Base-by-base conservation (phyloP, 1,140 invertebrate species). In the Drosophila elegans region DNA sequence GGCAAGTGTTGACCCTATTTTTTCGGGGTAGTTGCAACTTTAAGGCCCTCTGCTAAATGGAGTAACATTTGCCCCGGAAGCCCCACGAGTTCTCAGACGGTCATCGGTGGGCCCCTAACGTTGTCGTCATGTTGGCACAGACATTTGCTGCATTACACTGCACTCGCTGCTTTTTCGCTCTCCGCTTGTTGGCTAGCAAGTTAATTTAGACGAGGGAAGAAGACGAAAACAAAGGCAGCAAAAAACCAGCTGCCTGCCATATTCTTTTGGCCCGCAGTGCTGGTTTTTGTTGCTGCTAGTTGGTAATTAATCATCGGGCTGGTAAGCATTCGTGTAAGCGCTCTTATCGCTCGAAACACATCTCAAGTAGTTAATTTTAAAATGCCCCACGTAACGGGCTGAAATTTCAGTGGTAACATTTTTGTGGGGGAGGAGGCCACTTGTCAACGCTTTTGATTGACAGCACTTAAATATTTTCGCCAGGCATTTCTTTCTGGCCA, bases 251-350 rank as follows among this genome's bases (percentile, higher is more conserved):
- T 88, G 83, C 84, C 83, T 76, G 78, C 78, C 82, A 85, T 85
- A 81, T 85, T 86, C 69, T 73, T 76, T 62, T 29, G 54, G 25
- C 38, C 39, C 39, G 48, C 48, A 29, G 54, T 32, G n/a, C 34
- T 56, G 62, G 46, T 52, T 53, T 39, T 49, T 61, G 21, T 48
- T 56, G 16, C 25, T 38, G 55, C 46, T 60, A 39, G 55, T 21
- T 21, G 71, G 75, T 86, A 86, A 88, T 88, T 88, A 88, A 88
- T 88, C 83, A 88, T 88, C 80, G 48, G 84, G 72, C 79, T 89
- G 80, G 72, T 88, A 88, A 89, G 83, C 83, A 88, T 88, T 88
- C 83, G 83, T 88, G 83, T 88, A 88, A 89, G 84, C 67, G 76
- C 84, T 75, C 84, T 88, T 88, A 88, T 89, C 83, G 79, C 72